phyloP scores from a whole-genome alignment of 2,888 invertebrate species.

The Hartigia nigra region DNA sequence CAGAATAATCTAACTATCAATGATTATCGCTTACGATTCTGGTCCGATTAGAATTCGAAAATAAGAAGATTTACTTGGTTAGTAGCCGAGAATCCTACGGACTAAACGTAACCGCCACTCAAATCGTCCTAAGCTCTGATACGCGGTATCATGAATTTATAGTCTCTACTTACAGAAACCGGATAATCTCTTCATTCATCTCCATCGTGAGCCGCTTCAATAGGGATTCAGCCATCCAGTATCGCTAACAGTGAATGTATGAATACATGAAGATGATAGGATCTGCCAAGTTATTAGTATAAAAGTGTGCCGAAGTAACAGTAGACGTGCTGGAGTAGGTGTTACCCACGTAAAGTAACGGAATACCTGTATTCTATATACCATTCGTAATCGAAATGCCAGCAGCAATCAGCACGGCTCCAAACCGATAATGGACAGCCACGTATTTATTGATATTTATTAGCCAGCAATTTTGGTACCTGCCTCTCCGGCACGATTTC shows the following conservation, averaged over 20 bases:
- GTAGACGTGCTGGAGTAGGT: neutral
- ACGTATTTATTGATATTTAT: constrained; percentile 7
- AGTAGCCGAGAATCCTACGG: no score
- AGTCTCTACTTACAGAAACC: constrained; percentile 19
- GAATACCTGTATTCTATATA: neutral
- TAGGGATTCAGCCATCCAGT: neutral
- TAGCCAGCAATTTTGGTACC: neutral
- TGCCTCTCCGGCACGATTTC: neutral
- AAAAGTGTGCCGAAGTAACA: neutral
- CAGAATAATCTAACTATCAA: neutral
- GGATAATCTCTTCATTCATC: constrained; percentile 21
- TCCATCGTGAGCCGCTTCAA: constrained; percentile 14
- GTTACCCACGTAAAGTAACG: neutral
- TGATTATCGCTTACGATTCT: neutral
- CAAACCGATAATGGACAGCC: constrained; percentile 5
- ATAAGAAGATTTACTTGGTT: no score
- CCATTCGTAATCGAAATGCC: neutral
- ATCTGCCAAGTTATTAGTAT: neutral
- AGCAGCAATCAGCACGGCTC: constrained; percentile 3
- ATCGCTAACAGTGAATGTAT: neutral
- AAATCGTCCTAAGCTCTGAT: constrained; percentile 18
- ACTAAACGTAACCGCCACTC: neutral
- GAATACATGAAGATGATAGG: neutral
- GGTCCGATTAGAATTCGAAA: no score
- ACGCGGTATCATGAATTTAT: constrained; percentile 23